Base-by-base conservation (phyloP, 2,797 vertebrate genomes). In the Dermochelys coriacea region DNA sequence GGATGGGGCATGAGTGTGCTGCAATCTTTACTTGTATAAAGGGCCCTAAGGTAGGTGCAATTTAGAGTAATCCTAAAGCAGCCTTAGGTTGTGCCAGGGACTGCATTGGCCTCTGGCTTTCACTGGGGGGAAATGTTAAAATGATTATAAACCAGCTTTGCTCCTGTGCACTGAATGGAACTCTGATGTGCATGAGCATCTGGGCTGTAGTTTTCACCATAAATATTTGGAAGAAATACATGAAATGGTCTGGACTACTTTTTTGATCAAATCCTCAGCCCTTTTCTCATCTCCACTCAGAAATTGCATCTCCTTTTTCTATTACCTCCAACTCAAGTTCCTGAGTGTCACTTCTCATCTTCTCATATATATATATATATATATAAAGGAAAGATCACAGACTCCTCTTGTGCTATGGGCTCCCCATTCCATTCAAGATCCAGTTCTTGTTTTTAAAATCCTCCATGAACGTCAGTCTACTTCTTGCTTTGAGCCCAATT, bases 401-500 rank as follows among this genome's bases (percentile, higher is more conserved):
- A 18, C 2, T 47, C 0, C 1, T 25, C 81, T 11, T 87, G 81
- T 71, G 85, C 4, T 1, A 80, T 61, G 84, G 84, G 87, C 27
- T 74, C 19, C 54, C 2, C 59, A 8, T 79, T 54, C n/a, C n/a
- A 71, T 37, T 41, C 64, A 23, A 37, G 2, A 41, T 41, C n/a
- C 64, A 71, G 21, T 41, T 41, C n/a, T 41, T 23, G 10, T 41
- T 41, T 71, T 71, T 71, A 23, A 61, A 61, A 71, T 37, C 19
- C 18, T 37, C 9, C 19, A 12, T 41, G 19, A 71, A 41, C n/a
- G 6, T 71, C 64, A 37, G n/a, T 41, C n/a, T 41, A 31, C 85
- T 95, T 91, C 11, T 25, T 89, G 71, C 64, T 49, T 10, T 75
- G 59, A 86, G 78, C 75, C 9, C 50, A 34, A 10, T 83, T 25